Evolutionary conservation across 2,888 invertebrate genomes (phyloP).

Genomic region (Lasioglossum oenotherae): DNA sequence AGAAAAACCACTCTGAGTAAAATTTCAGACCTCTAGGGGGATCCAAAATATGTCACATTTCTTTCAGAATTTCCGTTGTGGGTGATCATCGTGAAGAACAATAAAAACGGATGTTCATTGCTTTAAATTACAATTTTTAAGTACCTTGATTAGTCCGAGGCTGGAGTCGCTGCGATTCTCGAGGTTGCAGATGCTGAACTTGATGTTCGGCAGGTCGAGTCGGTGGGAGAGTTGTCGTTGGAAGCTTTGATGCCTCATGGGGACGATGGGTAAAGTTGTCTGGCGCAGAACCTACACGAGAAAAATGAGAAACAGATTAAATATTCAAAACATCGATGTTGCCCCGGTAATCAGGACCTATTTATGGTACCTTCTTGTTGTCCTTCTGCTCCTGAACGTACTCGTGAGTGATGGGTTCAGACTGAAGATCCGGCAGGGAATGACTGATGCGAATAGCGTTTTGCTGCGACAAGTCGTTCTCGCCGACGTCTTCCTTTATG

Average conservation of each 20-base stretch:
- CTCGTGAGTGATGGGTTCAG: conserved; percentile 88
- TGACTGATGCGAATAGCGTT: conserved; percentile 91
- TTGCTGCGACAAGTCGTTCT: conserved; percentile 87
- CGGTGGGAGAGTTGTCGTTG: conserved; percentile 93
- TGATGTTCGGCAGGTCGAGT: conserved; percentile 91
- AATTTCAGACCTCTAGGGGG: no score
- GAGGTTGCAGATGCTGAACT: conserved; percentile 91
- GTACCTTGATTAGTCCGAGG: conserved; percentile 90
- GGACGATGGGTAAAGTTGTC: conserved; percentile 93
- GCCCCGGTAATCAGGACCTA: neutral
- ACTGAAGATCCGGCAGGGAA: conserved; percentile 90
- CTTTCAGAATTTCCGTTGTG: no score
- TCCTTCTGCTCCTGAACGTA: conserved; percentile 91
- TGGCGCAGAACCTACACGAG: conserved; percentile 89
- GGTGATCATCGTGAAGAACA: no score
- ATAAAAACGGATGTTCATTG: no score
- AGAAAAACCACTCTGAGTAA: no score
- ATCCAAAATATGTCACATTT: no score
- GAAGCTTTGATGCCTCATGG: conserved; percentile 92
- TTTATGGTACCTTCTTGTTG: conserved; percentile 87
- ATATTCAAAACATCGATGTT: neutral
- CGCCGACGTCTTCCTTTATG: conserved; percentile 80
- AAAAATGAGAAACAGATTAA: no score
- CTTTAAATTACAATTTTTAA: no score
- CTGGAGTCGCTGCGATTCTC: conserved; percentile 89